Percentiles rank a stretch among this genome's conserved stretches.
Conservation (phyloP, 2,113 vertebrate species). For the Myiozetetes cayanensis region DNA sequence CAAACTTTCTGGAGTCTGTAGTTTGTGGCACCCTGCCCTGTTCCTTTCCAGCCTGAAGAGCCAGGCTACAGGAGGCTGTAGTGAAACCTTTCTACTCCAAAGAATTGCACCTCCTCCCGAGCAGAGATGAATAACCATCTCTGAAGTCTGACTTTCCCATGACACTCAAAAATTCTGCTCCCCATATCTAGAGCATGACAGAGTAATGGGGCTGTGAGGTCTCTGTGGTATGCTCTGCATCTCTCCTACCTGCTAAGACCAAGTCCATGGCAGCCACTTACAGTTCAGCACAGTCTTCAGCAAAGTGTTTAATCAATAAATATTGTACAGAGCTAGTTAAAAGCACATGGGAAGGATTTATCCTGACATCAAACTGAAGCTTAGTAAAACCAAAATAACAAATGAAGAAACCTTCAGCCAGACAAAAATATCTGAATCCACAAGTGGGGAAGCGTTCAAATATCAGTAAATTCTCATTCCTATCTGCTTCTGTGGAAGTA, state of each 20-base stretch:
- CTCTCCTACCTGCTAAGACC: neutral
- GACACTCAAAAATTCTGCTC: neutral
- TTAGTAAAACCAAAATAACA: neutral
- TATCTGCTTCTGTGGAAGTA: neutral
- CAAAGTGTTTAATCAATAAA: neutral
- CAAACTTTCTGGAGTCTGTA: neutral
- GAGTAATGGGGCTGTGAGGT: neutral
- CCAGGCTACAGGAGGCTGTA: neutral
- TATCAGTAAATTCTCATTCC: neutral
- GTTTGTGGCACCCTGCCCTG: neutral
- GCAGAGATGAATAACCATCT: neutral
- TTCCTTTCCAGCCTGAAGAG: neutral
- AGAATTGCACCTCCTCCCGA: neutral
- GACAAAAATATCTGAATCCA: neutral
- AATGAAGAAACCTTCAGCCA: neutral
- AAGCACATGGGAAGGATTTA: neutral
- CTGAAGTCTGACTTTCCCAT: neutral
- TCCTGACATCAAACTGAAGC: neutral
- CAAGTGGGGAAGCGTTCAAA: neutral
- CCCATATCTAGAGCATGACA: neutral
- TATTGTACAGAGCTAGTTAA: neutral
- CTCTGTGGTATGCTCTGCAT: neutral
- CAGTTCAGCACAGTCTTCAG: neutral
- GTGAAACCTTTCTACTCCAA: neutral
- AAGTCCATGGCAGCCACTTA: neutral